A percentile compares a stretch with the other conserved stretches of the same genome.
Conservation (phyloP, 2,888 invertebrate species). For the Schrankia costaestrigalis region DNA sequence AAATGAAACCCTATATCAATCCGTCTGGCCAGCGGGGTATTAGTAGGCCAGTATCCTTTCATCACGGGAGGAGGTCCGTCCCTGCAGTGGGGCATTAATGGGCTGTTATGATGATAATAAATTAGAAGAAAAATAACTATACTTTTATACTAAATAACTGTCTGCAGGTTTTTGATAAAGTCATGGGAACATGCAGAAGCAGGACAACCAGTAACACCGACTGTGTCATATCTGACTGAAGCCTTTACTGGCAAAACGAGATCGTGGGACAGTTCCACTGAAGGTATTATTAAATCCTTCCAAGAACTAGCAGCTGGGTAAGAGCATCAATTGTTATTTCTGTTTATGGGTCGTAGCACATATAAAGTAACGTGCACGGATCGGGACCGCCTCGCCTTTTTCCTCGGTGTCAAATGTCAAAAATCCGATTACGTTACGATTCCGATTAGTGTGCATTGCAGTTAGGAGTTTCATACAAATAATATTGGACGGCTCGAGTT, state of each 20-base stretch:
- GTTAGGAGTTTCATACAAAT: no score
- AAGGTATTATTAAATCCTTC: slow-evolving; percentile 78
- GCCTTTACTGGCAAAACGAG: slow-evolving; percentile 25
- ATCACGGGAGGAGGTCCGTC: no score
- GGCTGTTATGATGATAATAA: not conserved
- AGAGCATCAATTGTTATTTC: slow-evolving; percentile 9
- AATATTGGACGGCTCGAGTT: no score
- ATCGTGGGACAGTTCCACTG: slow-evolving; percentile 59
- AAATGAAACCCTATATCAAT: no score
- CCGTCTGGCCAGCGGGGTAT: no score
- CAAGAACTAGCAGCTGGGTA: slow-evolving; percentile 83
- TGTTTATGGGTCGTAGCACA: not conserved
- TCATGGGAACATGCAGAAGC: slow-evolving; percentile 84
- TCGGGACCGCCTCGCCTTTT: slow-evolving; percentile 1
- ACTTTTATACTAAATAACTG: not conserved
- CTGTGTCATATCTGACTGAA: slow-evolving; percentile 83
- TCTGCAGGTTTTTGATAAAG: slow-evolving; percentile 87
- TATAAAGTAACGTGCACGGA: no score
- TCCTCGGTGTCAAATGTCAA: no score
- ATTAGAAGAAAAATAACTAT: not conserved
- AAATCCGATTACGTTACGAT: no score
- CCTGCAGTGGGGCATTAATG: no score
- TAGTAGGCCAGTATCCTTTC: no score
- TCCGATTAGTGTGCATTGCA: no score
- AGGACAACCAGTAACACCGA: slow-evolving; percentile 82